Percentiles rank a stretch among this genome's conserved stretches.
Conservation (phyloP, 2,888 invertebrate genomes). For the Oegoconia quadripuncta region DNA sequence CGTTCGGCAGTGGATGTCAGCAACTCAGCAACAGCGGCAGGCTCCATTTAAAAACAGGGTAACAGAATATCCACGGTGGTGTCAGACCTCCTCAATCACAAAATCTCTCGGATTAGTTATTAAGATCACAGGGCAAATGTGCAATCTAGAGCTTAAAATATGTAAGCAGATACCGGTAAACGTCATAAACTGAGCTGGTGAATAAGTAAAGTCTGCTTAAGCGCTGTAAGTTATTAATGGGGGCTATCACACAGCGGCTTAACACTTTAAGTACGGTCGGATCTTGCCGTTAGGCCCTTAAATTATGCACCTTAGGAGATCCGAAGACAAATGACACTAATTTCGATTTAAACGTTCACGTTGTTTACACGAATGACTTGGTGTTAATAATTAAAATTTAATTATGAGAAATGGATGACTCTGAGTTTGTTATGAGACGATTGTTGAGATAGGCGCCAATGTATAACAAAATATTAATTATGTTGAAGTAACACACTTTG, state of each 20-base stretch:
- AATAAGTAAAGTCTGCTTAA: constrained; percentile 46
- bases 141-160: constrained; percentile 9
- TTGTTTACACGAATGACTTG: constrained; percentile 15
- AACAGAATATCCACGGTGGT: no score
- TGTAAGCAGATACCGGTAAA: constrained; percentile 5
- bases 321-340: constrained; percentile 41
- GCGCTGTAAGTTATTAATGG: constrained; percentile 59
- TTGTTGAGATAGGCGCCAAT: no score
- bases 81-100: no score
- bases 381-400: constrained; percentile 5
- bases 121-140: constrained; percentile 9
- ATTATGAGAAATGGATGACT: constrained; percentile 18
- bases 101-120: constrained; percentile 24
- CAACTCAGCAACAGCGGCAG: no score
- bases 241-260: constrained; percentile 49
- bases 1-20: no score
- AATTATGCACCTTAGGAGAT: constrained; percentile 49
- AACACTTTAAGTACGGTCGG: constrained; percentile 63
- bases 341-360: constrained; percentile 23
- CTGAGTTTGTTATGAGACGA: constrained; percentile 11
- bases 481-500: no score
- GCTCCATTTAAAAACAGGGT: no score
- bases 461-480: no score
- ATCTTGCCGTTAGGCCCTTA: constrained; percentile 32
- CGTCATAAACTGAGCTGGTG: constrained; percentile 20